Base-by-base conservation (phyloP, 2,888 invertebrate species). In the Leptinotarsa juncta region DNA sequence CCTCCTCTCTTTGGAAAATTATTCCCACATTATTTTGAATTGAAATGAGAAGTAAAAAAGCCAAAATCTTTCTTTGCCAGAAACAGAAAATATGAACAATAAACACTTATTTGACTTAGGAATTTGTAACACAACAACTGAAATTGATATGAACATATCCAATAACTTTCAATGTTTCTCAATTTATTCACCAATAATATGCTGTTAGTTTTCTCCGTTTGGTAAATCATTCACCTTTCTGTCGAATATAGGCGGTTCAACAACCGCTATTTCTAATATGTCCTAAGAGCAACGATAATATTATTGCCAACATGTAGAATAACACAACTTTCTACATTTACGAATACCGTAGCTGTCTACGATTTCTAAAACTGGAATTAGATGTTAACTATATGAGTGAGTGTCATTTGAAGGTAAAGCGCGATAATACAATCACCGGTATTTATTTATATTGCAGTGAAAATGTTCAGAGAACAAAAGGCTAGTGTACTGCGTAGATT, bases 331-430 rank as follows among this genome's bases (percentile, higher is more conserved):
- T 53, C 53, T 10, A 53, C 16, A 53, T n/a, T 16, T 3, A 53
- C n/a, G n/a, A 53, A 53, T 5, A 53, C n/a, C 53, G 10, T 18
- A 3, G 53, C 18, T 53, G 18, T 53, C 7, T 1, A 10, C 18
- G 53, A 53, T 53, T 53, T 53, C 53, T 53, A 53, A 53, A 53
- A 18, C 18, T 18, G 53, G 53, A 53, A 53, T 53, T 53, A 53
- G 10, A 18, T 18, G 4, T 53, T 53, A 18, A 18, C 18, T n/a
- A 53, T 53, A 10, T 42, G 3, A 42, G 10, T 42, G 42, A 53
- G 18, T 53, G 53, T 18, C 53, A 10, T 12, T 18, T 53, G n/a
- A 53, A 18, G 16, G 53, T 53, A 53, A 53, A 53, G 42, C 10
- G 7, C 53, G 53, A 53, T 53, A 18, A 18, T 7, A n/a, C 7